These are phyloP conservation scores for Amiota minor DNA, from an alignment of 2,888 invertebrate species.

Conservation along the genomic window DNA sequence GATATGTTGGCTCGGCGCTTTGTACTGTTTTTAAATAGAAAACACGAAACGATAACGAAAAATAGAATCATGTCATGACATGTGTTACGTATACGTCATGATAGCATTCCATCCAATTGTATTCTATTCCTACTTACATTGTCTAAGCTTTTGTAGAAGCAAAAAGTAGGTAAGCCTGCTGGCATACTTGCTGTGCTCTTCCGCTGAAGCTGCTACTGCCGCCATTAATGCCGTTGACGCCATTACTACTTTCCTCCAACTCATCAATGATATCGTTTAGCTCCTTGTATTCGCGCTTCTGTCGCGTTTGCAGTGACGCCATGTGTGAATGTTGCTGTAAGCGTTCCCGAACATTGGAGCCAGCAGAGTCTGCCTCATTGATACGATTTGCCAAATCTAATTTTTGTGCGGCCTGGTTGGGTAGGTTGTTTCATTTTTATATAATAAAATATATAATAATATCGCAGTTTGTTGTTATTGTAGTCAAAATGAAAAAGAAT, in stretches of 20 bases:
- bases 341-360: constrained; percentile 16
- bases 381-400: constrained; percentile 62
- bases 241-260: constrained; percentile 55
- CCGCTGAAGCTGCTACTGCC: constrained; percentile 31
- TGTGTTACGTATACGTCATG: constrained; percentile 1
- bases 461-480: too few species aligned
- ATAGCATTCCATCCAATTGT: constrained; percentile 12
- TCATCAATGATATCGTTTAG: constrained; percentile 65
- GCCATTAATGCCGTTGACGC: constrained; percentile 24
- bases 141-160: constrained; percentile 65
- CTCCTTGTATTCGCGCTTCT: constrained; percentile 63
- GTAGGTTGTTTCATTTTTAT: too few species aligned
- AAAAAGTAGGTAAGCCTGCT: constrained; percentile 65
- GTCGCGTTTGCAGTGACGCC: constrained; percentile 54
- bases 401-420: constrained; percentile 59
- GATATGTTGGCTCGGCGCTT: constrained; percentile 62
- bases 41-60: constrained; percentile 31
- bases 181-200: constrained; percentile 54
- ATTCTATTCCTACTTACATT: constrained; percentile 54
- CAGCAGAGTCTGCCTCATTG: constrained; percentile 37
- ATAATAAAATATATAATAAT: too few species aligned
- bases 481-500: too few species aligned
- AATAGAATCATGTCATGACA: constrained; percentile 18
- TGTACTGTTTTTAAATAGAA: constrained; percentile 56
- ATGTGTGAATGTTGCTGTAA: constrained; percentile 36